phyloP scores from a whole-genome alignment of 2,888 invertebrate species.

The Oxyteleia sp. region DNA sequence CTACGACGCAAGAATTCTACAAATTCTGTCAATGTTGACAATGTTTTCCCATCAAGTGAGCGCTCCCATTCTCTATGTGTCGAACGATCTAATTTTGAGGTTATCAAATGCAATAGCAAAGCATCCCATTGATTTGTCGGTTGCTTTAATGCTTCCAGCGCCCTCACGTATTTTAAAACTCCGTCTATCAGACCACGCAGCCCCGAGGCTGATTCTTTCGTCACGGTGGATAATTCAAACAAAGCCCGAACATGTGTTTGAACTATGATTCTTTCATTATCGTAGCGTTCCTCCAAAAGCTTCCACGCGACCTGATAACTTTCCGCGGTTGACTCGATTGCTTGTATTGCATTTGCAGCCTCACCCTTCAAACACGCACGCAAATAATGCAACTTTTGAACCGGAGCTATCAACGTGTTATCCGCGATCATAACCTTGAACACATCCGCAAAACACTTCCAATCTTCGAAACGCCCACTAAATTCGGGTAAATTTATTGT shows the following conservation, averaged over 20 bases:
- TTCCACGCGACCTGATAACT: not conserved
- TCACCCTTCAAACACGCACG: not conserved
- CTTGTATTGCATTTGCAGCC: not conserved
- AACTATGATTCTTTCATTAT: not conserved
- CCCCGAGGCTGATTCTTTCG: not conserved
- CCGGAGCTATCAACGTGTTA: not conserved
- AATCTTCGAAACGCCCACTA: not conserved
- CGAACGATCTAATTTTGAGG: conserved; percentile 28
- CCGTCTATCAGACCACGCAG: not conserved
- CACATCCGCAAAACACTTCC: not conserved
- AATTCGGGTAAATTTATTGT: conserved; percentile 7
- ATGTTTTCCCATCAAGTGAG: not conserved
- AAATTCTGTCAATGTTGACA: conserved; percentile 5
- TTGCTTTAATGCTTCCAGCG: conserved; percentile 22
- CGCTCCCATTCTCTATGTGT: conserved; percentile 15
- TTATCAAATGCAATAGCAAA: conserved; percentile 22
- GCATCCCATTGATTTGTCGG: conserved; percentile 34
- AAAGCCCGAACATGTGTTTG: not conserved
- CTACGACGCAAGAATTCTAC: not conserved
- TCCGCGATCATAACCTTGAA: not conserved
- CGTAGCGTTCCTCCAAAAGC: not conserved
- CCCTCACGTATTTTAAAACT: conserved; percentile 18
- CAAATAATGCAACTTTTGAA: conserved; percentile 1
- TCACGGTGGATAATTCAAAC: not conserved
- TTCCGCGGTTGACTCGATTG: not conserved